Percentiles rank a stretch among this genome's conserved stretches.
These are phyloP conservation scores for Mesitornis unicolor DNA, from an alignment of 2,113 vertebrate genomes.

Conservation along the genomic window DNA sequence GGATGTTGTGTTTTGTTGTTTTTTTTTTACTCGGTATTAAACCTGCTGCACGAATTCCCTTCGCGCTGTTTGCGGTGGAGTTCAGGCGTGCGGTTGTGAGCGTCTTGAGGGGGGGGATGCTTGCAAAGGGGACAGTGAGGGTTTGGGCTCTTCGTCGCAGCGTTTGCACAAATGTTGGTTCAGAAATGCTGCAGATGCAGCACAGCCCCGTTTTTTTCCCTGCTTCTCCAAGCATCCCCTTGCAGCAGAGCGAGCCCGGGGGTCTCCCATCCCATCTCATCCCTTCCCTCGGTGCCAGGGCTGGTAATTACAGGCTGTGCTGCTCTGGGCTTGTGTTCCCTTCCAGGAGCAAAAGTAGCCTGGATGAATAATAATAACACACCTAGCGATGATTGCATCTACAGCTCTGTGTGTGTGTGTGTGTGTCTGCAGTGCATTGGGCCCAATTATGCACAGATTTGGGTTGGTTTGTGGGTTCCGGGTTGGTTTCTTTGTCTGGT, in stretches of 20 bases:
- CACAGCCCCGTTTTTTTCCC: not conserved
- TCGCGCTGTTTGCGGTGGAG: not conserved
- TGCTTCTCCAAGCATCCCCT: not conserved
- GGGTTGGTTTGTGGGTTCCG: not conserved
- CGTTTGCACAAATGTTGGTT: not conserved
- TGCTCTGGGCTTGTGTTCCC: not conserved
- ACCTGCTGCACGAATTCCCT: not conserved
- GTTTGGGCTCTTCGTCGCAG: not conserved
- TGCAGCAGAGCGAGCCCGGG: not conserved
- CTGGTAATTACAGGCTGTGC: not conserved
- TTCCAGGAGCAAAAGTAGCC: not conserved
- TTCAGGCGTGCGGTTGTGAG: fast-evolving
- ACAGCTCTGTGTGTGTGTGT: not conserved
- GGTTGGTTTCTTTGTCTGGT: not conserved
- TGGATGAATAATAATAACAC: not conserved
- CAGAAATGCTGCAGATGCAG: not conserved
- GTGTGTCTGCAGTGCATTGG: not conserved
- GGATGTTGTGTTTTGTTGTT: no score
- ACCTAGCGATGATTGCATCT: not conserved
- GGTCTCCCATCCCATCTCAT: not conserved
- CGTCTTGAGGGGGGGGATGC: not conserved
- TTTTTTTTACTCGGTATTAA: not conserved
- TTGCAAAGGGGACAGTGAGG: not conserved
- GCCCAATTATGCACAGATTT: not conserved
- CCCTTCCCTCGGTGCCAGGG: not conserved